Conservation (phyloP, 2,888 invertebrate genomes). For the Cryptosula pallasiana region DNA sequence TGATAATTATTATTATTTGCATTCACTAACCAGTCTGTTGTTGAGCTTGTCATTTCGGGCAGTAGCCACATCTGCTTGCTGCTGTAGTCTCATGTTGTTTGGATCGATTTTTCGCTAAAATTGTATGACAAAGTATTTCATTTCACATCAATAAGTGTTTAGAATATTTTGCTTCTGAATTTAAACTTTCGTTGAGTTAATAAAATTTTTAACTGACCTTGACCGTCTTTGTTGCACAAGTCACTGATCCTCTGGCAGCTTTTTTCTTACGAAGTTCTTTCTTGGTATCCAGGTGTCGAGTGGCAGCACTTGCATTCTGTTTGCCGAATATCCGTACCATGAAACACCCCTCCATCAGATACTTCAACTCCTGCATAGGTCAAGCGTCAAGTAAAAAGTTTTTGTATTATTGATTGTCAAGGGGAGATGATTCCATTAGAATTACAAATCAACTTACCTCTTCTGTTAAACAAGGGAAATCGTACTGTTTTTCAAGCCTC, state of each 20-base stretch:
- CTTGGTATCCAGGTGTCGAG: conserved; percentile 37
- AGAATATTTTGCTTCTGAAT: too few relatives aligned
- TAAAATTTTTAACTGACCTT: conserved; percentile 33
- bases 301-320: conserved; percentile 48
- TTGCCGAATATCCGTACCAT: conserved; percentile 57
- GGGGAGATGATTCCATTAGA: too few relatives aligned
- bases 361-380: conserved; percentile 54
- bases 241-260: conserved; percentile 33
- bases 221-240: conserved; percentile 37
- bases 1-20: too few relatives aligned
- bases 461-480: conserved; percentile 30
- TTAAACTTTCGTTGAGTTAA: too few relatives aligned
- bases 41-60: conserved; percentile 54
- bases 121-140: too few relatives aligned
- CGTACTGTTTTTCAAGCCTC: conserved; percentile 35
- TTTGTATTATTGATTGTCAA: too few relatives aligned
- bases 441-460: too few relatives aligned
- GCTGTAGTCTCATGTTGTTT: conserved; percentile 54
- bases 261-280: conserved; percentile 33
- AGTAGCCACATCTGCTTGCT: conserved; percentile 53
- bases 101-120: conserved; percentile 50
- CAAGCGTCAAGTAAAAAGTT: too few relatives aligned
- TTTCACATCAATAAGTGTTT: too few relatives aligned
- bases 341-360: conserved; percentile 54
- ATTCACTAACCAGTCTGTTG: conserved; percentile 53